A percentile compares a stretch with the other conserved stretches of the same genome.
Conservation (phyloP, 2,797 vertebrate species). For the Staurois parvus region DNA sequence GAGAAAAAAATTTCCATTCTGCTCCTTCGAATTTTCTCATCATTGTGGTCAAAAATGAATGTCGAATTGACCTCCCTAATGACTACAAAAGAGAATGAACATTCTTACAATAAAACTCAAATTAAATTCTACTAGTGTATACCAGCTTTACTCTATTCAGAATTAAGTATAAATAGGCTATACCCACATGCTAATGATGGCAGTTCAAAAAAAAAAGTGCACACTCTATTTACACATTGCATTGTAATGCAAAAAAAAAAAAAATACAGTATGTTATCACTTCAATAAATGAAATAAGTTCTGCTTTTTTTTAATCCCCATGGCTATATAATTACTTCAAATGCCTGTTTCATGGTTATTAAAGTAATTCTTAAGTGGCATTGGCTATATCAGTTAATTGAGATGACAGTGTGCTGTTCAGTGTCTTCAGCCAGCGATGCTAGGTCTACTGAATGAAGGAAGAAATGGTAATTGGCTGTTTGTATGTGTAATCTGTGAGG, state of each 20-base stretch:
- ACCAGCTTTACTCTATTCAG: too few species aligned
- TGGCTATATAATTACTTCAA: slow-evolving; percentile 14
- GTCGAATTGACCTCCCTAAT: too few species aligned
- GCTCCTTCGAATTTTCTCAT: too few species aligned
- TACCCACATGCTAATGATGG: too few species aligned
- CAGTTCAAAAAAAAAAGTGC: too few species aligned
- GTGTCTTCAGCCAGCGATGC: slow-evolving; percentile 1
- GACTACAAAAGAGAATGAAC: too few species aligned
- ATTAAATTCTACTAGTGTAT: too few species aligned
- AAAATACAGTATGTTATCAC: slow-evolving; percentile 53
- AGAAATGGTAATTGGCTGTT: background rate
- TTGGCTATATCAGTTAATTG: slow-evolving; percentile 17
- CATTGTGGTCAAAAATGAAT: too few species aligned
- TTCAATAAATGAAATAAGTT: slow-evolving; percentile 36
- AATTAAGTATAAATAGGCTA: too few species aligned
- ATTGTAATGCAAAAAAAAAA: background rate
- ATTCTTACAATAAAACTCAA: too few species aligned
- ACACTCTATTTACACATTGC: background rate
- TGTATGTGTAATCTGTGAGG: background rate
- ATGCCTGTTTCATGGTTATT: slow-evolving; percentile 15
- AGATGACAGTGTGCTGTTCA: slow-evolving; percentile 16
- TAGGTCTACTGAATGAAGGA: slow-evolving; percentile 11
- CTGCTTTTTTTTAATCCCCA: slow-evolving; percentile 31
- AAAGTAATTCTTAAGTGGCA: slow-evolving; percentile 15
- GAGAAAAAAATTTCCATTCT: too few species aligned